Evolutionary conservation across 92 coral and sea anemone genomes (phyloP), one percentile per base, ranked within the genome.

Genomic region (Meandrina meandrites): DNA sequence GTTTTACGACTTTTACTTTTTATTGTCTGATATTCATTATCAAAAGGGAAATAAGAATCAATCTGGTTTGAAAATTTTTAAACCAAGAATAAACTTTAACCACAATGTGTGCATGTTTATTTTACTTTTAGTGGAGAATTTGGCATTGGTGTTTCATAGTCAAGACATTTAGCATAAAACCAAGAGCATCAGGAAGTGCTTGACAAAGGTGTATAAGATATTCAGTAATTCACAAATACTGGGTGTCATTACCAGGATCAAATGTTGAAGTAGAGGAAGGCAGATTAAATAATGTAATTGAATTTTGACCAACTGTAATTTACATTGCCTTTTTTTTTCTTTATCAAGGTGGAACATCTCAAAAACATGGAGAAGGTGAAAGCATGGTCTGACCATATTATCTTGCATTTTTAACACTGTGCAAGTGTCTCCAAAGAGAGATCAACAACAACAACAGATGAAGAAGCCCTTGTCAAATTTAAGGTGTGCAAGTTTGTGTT

Each of bases 351-450:
- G 69, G 81, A 81, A 10, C 75, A 79, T 28, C 60, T 85, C 34
- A 89, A 89, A 81, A 85, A 73, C 15, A 85, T 78, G 79, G 76
- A 75, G 28, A 89, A 89, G 37, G 42, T 89, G 24, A 56, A 37
- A 21, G 80, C 50, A 84, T 89, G 92, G 92, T 77, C 92, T 28
- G 81, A 85, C 78, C 79, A 64, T 78, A 89, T 89, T 30, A 74
- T 84, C 50, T 37, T 64, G 31, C 91, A 84, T 58, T 89, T 89
- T 62, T 86, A 90, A 90, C 81, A 57, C 58, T 86, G 90, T 69
- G 71, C 80, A 34, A 86, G 81, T 74, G 22, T 32, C 16, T 34
- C 48, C 35, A 73, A 22, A 73, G 78, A 73, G 21, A 51, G n/a
- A n/a, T n/a, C 77, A 35, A 48, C 16, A 31, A n/a, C 37, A 84